Evolutionary conservation across 23 tunicate genomes (phyloP), one percentile per base, ranked within the genome.

Genomic region (Oikopleura albicans): DNA sequence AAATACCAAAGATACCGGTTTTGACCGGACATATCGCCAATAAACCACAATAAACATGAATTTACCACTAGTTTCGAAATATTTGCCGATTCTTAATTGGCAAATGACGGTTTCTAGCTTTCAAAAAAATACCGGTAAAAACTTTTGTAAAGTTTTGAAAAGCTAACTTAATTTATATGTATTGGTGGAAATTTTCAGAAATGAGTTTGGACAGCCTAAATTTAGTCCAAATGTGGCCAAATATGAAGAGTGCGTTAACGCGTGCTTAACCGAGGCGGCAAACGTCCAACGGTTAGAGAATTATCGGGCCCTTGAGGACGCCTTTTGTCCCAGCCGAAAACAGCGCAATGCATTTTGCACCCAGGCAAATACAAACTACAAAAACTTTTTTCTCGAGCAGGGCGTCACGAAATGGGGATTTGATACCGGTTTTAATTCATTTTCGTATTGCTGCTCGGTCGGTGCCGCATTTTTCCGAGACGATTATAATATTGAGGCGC

Each of bases 401-500:
- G 79, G 79, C 31, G 79, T 71, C 35, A 16, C 35, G 34, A 71
- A 71, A 29, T 71, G 79, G 79, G 79, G 79, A 34, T 71, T 12
- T 29, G 79, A 71, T 71, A 71, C 79, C 31, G 79, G 79, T 2
- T 71, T 71, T 37, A 71, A 71, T 29, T 12, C 34, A 2, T 71
- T 71, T 29, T 71, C 79, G 34, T 71, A 71, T 29, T 71, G 79
- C 79, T 71, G 79, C 79, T 71, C 27, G 4, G 34, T 29, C 28
- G 79, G 79, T 2, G 79, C 79, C 31, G 79, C 79, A 2, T 71
- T 71, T 29, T 71, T 71, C 37, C 27, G 79, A 71, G 79, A 71
- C 79, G 79, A 71, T 71, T 71, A 71, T 29, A 71, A 71, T 71
- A 71, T 71, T 71, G 79, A 71, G 79, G 27, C 79, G 27, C 37